Conservation (phyloP, 2,113 vertebrate genomes). For the Taxidea taxus region DNA sequence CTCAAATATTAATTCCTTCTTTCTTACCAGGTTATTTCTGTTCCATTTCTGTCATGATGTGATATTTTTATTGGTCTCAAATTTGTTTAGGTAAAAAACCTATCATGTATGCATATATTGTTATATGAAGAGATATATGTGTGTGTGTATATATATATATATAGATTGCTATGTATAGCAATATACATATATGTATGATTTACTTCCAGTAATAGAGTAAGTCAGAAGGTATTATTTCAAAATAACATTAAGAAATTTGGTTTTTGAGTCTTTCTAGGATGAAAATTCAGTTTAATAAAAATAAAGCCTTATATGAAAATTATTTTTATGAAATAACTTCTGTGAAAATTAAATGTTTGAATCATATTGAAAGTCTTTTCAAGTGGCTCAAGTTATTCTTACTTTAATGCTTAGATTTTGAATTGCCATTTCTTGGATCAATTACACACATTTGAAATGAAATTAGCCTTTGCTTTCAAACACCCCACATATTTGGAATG, state of each 20-base stretch:
- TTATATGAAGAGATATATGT: neutral
- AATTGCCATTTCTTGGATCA: slow-evolving; percentile 36
- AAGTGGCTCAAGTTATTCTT: slow-evolving; percentile 22
- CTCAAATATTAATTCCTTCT: neutral
- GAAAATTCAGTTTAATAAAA: slow-evolving; percentile 27
- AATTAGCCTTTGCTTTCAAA: slow-evolving; percentile 56
- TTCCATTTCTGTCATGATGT: neutral
- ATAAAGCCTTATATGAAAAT: slow-evolving; percentile 29
- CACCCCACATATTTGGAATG: slow-evolving; percentile 18
- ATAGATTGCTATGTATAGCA: neutral
- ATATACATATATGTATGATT: neutral
- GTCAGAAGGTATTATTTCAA: neutral
- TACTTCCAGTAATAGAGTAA: neutral
- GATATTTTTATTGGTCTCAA: neutral
- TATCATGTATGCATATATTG: neutral
- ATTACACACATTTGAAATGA: slow-evolving; percentile 39
- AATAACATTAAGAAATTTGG: neutral
- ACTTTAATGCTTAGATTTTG: slow-evolving; percentile 40
- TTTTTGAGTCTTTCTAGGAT: neutral
- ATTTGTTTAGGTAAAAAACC: neutral
- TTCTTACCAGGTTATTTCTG: neutral
- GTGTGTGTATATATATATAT: neutral
- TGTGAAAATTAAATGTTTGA: slow-evolving; percentile 18
- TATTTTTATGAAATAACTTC: neutral
- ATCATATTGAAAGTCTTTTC: neutral